Percentiles rank a stretch among this genome's conserved stretches.
phyloP scores from a whole-genome alignment of 1,140 invertebrate genomes.

The Probaryconus sp. region DNA sequence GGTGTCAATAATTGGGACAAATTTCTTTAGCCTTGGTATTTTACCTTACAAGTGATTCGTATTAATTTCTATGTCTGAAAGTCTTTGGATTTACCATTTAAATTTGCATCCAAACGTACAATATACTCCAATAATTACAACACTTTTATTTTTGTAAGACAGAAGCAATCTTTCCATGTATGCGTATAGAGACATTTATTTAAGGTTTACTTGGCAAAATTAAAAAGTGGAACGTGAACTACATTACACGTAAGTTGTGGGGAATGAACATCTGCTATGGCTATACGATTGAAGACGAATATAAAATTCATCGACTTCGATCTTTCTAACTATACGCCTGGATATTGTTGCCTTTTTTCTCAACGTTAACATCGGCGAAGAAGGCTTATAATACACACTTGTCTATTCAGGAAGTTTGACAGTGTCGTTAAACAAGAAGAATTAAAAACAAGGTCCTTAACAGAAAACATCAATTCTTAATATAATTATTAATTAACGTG shows the following conservation, averaged over 20 bases:
- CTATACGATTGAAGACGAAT: constrained; percentile 71
- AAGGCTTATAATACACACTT: constrained; percentile 34
- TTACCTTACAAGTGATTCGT: too few species aligned
- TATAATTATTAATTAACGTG: too few species aligned
- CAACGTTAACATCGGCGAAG: constrained; percentile 13
- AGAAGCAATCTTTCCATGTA: constrained; percentile 3
- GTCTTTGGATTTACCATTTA: too few species aligned
- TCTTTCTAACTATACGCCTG: constrained; percentile 61
- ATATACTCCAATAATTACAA: constrained; percentile 60
- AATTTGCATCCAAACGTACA: too few species aligned
- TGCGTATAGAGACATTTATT: neutral
- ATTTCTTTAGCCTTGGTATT: too few species aligned
- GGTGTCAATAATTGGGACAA: too few species aligned
- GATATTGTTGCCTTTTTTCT: constrained; percentile 35
- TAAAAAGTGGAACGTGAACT: constrained; percentile 56
- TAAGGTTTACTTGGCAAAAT: constrained; percentile 19
- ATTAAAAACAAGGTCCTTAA: neutral
- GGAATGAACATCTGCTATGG: constrained; percentile 72
- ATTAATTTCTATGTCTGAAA: too few species aligned
- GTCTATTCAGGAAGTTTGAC: constrained; percentile 7
- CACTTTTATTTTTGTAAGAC: neutral
- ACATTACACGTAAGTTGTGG: constrained; percentile 65
- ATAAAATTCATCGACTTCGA: constrained; percentile 77
- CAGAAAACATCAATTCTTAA: too few species aligned
- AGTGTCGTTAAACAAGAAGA: neutral